These are phyloP conservation scores for Pollimyrus isidori DNA, from an alignment of 2,113 vertebrate species.

Conservation along the genomic window DNA sequence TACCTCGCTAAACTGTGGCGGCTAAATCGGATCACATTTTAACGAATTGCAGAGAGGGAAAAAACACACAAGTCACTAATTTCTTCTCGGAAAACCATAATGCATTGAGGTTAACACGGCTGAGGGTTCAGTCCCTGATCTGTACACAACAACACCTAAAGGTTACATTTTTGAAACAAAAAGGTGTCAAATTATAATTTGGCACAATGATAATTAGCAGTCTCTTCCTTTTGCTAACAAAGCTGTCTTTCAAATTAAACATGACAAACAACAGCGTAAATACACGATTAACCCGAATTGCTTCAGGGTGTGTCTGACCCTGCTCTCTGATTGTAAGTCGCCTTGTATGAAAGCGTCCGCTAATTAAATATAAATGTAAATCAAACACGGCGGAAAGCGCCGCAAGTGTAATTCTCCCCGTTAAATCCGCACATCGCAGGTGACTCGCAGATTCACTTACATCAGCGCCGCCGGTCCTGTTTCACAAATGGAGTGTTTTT, in stretches of 20 bases:
- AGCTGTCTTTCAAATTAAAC: background rate
- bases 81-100: background rate
- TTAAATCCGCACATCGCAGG: background rate
- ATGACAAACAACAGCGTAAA: background rate
- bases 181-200: background rate
- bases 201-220: background rate
- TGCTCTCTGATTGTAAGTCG: background rate
- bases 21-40: background rate
- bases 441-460: background rate
- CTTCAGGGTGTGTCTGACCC: background rate
- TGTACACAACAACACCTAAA: background rate
- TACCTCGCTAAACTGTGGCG: background rate
- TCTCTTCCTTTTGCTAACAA: background rate
- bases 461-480: background rate
- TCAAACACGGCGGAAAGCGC: background rate
- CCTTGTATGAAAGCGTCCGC: background rate
- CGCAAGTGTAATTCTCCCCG: background rate
- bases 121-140: background rate
- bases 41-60: background rate
- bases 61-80: background rate
- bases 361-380: conserved; percentile 2
- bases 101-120: background rate
- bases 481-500: background rate
- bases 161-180: background rate
- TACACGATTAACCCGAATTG: background rate